Conservation (phyloP, 2,113 vertebrate genomes). For the Psilopsiagon aurifrons region DNA sequence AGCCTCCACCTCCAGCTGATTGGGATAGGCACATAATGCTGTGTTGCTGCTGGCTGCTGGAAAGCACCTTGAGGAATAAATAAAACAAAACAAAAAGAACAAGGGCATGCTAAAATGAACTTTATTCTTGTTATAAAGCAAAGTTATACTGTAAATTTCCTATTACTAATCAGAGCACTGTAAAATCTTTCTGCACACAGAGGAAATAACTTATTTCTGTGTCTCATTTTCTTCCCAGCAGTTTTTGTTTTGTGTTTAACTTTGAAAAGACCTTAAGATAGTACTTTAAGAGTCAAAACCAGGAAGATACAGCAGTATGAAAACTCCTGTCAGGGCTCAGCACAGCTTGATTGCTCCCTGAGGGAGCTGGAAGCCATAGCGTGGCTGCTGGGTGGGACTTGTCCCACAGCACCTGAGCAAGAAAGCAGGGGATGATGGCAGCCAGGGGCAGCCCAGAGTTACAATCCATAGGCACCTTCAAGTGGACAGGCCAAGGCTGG, state of each 20-base stretch:
- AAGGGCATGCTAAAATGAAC: neutral
- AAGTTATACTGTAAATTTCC: neutral
- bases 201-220: neutral
- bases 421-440: neutral
- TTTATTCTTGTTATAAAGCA: neutral
- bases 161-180: neutral
- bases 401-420: neutral
- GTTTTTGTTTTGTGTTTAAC: neutral
- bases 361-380: no score
- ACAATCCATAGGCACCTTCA: neutral
- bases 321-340: neutral
- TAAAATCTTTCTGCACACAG: neutral
- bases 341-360: fast-evolving
- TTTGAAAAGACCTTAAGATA: neutral
- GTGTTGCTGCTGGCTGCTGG: neutral
- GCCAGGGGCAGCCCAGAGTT: fast-evolving
- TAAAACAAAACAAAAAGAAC: neutral
- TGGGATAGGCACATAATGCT: fast-evolving
- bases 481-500: fast-evolving
- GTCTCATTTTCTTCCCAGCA: neutral
- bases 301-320: neutral
- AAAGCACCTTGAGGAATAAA: neutral
- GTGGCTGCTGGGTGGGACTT: fast-evolving
- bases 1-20: neutral
- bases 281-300: neutral